Percentiles rank a stretch among this genome's conserved stretches.
Conservation (phyloP, 2,113 vertebrate species). For the Oplegnathus fasciatus region DNA sequence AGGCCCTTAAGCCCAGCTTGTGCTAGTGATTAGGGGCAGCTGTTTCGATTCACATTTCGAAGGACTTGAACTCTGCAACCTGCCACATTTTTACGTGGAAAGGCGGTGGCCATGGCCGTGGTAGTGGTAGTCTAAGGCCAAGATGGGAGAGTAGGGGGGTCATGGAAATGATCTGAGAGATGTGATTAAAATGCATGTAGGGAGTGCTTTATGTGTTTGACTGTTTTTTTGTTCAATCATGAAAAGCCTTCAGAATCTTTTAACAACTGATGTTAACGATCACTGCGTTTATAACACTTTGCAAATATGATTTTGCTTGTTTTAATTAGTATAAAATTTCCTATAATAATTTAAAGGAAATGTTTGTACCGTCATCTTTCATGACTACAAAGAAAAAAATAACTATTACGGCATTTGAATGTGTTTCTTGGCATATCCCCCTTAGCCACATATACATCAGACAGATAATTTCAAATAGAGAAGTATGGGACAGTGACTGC, state of each 20-base stretch:
- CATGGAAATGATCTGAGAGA: background rate
- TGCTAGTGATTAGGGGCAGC: constrained; percentile 88
- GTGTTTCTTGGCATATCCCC: background rate
- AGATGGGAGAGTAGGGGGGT: background rate
- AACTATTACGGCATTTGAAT: constrained; percentile 3
- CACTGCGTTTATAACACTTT: background rate
- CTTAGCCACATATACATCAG: background rate
- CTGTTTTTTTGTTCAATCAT: background rate
- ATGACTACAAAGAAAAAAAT: background rate
- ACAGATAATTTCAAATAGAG: background rate
- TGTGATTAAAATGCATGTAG: background rate
- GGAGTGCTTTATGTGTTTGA: background rate
- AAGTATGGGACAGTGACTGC: background rate
- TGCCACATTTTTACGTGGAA: constrained; percentile 83
- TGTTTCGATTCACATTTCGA: constrained; percentile 90
- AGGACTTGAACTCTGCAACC: constrained; percentile 89
- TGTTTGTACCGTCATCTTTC: background rate
- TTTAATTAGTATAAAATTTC: constrained; percentile 1
- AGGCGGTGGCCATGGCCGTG: constrained; percentile 68
- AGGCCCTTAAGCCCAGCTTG: constrained; percentile 86
- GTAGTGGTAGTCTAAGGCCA: constrained; percentile 43
- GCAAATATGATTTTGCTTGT: background rate
- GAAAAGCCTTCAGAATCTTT: background rate
- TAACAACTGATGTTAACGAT: too few relatives aligned
- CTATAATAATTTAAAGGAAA: background rate